Evolutionary conservation across 2,888 invertebrate species (phyloP).

Genomic region (Eupeodes luniger): DNA sequence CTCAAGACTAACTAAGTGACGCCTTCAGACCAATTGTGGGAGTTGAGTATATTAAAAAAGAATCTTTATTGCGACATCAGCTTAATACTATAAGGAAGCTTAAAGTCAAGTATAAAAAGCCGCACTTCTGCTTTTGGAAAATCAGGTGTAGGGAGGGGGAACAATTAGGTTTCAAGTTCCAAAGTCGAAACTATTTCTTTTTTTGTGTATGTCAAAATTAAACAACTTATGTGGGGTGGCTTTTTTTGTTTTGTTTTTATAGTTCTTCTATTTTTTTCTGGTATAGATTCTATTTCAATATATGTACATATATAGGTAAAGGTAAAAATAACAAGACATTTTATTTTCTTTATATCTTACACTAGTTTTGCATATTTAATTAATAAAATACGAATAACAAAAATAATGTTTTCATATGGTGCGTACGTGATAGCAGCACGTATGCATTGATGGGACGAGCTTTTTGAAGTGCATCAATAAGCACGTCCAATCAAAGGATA

Average conservation of each 20-base stretch:
- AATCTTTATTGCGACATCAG: slow-evolving; percentile 16
- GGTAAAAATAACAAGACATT: not conserved
- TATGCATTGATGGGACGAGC: slow-evolving; percentile 1
- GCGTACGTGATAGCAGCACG: slow-evolving; percentile 33
- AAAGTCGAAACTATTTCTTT: slow-evolving; percentile 1
- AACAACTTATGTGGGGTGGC: not conserved
- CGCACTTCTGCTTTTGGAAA: slow-evolving; percentile 8
- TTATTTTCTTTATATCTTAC: not conserved
- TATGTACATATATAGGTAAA: too few relatives aligned
- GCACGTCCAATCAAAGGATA: not conserved
- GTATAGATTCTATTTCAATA: too few relatives aligned
- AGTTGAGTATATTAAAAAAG: not conserved
- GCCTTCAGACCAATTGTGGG: not conserved
- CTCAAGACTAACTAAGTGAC: not conserved
- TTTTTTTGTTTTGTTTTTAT: not conserved
- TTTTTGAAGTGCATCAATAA: not conserved
- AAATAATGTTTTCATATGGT: not conserved
- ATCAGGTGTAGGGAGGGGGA: not conserved
- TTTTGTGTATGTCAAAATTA: not conserved
- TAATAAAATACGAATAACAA: not conserved
- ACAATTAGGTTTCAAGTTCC: not conserved
- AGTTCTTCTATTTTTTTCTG: too few relatives aligned
- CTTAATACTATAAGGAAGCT: not conserved
- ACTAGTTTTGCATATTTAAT: not conserved
- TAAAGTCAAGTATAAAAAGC: not conserved